Conservation (phyloP, 1,140 invertebrate species). For the Drosophila orena region DNA sequence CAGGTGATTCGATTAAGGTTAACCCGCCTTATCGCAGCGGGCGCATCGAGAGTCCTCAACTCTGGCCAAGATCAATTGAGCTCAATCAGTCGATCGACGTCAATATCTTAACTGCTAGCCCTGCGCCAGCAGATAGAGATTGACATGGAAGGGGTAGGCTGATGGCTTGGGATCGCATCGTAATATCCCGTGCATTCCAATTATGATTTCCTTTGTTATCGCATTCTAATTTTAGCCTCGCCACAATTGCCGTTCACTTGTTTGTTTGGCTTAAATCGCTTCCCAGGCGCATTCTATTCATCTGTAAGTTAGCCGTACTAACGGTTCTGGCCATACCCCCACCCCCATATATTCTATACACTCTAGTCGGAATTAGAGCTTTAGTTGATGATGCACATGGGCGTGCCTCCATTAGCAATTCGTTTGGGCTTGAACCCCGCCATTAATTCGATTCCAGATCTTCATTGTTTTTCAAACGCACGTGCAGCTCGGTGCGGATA, state of each 20-base stretch:
- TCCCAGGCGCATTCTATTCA: conserved; percentile 64
- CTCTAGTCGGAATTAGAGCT: conserved; percentile 47
- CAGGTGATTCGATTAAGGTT: conserved; percentile 56
- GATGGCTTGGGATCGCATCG: conserved; percentile 1
- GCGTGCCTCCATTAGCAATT: conserved; percentile 48
- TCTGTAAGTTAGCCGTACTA: conserved; percentile 37
- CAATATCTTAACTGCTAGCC: conserved; percentile 44
- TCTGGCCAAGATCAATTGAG: conserved; percentile 61
- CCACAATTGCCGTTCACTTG: conserved; percentile 47
- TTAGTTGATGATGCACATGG: conserved; percentile 29
- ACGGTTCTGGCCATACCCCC: conserved; percentile 25
- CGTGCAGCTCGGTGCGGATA: conserved; percentile 26
- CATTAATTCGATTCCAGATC: conserved; percentile 12
- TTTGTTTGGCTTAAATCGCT: conserved; percentile 20
- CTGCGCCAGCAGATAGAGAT: conserved; percentile 6
- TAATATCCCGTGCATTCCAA: conserved; percentile 15
- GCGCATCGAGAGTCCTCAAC: conserved; percentile 52
- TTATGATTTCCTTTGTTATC: conserved; percentile 34
- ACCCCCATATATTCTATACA: background rate
- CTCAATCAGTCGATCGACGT: conserved; percentile 56
- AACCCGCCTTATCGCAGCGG: conserved; percentile 63
- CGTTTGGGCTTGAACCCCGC: conserved; percentile 20
- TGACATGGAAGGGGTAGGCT: conserved; percentile 15
- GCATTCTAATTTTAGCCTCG: conserved; percentile 19
- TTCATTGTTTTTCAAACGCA: conserved; percentile 38